These are phyloP conservation scores for Lycia hirtaria DNA, from an alignment of 2,888 invertebrate genomes.

Conservation along the genomic window DNA sequence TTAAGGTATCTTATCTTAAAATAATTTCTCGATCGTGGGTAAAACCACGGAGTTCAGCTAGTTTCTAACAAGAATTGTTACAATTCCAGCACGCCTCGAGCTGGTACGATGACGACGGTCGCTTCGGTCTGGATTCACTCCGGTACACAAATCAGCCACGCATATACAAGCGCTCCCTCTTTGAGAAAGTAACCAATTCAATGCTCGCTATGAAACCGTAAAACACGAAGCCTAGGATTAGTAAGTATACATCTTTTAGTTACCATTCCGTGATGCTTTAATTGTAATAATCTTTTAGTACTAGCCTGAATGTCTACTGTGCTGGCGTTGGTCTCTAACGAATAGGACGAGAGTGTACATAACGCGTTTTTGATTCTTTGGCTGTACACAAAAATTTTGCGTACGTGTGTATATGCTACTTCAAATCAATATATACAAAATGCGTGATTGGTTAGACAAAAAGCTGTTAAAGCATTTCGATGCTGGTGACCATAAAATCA, in stretches of 20 bases:
- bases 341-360: too few relatives aligned
- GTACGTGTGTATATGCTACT: too few relatives aligned
- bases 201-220: conserved; percentile 56
- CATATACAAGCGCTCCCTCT: conserved; percentile 78
- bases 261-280: conserved; percentile 31
- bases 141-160: conserved; percentile 67
- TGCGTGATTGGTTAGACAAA: too few relatives aligned
- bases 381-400: too few relatives aligned
- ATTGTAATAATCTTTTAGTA: conserved; percentile 6
- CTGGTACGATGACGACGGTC: conserved; percentile 73
- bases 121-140: conserved; percentile 62
- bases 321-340: too few relatives aligned
- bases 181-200: conserved; percentile 64
- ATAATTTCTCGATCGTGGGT: too few relatives aligned
- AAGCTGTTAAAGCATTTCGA: too few relatives aligned
- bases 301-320: neutral
- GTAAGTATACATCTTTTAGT: conserved; percentile 11
- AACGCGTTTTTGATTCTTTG: too few relatives aligned
- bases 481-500: too few relatives aligned
- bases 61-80: neutral
- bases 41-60: too few relatives aligned
- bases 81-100: conserved; percentile 67
- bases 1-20: neutral
- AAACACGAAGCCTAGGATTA: conserved; percentile 36
- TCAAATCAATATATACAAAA: too few relatives aligned